Percentiles rank a stretch among this genome's conserved stretches.
These are phyloP conservation scores for Steinernema feltiae DNA, from an alignment of 1,140 invertebrate species.

Conservation along the genomic window DNA sequence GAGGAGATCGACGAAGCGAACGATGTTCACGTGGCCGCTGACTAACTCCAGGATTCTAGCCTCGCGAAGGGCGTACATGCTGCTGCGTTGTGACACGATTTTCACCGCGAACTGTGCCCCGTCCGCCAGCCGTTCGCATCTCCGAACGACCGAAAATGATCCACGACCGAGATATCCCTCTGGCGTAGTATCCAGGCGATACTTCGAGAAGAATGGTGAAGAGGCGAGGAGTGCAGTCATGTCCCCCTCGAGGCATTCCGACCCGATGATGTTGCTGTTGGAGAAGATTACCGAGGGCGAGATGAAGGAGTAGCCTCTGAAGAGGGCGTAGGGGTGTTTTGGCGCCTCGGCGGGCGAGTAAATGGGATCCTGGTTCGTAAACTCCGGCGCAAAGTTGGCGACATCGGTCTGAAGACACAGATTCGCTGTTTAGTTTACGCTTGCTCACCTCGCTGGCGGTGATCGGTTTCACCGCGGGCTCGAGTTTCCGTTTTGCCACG, in stretches of 20 bases:
- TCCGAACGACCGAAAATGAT: constrained; percentile 77
- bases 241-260: constrained; percentile 59
- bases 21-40: constrained; percentile 80
- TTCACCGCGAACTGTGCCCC: constrained; percentile 78
- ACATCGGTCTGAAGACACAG: constrained; percentile 68
- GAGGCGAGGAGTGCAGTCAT: constrained; percentile 60
- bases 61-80: constrained; percentile 69
- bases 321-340: constrained; percentile 69
- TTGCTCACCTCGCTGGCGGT: constrained; percentile 67
- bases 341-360: constrained; percentile 84
- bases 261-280: constrained; percentile 74
- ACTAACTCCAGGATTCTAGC: constrained; percentile 72
- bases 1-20: constrained; percentile 74
- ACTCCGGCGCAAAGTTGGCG: constrained; percentile 91
- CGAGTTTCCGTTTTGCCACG: constrained; percentile 68
- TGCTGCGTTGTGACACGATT: constrained; percentile 73
- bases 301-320: constrained; percentile 89
- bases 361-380: constrained; percentile 78
- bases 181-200: constrained; percentile 69
- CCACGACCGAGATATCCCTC: constrained; percentile 73
- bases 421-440: constrained; percentile 1
- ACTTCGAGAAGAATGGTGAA: constrained; percentile 77
- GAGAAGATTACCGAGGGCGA: constrained; percentile 79
- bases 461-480: constrained; percentile 74
- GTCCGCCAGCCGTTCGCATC: constrained; percentile 71